A percentile compares a stretch with the other conserved stretches of the same genome.
phyloP scores from a whole-genome alignment of 2,797 vertebrate species.

The Microctenopoma steveboyesi region DNA sequence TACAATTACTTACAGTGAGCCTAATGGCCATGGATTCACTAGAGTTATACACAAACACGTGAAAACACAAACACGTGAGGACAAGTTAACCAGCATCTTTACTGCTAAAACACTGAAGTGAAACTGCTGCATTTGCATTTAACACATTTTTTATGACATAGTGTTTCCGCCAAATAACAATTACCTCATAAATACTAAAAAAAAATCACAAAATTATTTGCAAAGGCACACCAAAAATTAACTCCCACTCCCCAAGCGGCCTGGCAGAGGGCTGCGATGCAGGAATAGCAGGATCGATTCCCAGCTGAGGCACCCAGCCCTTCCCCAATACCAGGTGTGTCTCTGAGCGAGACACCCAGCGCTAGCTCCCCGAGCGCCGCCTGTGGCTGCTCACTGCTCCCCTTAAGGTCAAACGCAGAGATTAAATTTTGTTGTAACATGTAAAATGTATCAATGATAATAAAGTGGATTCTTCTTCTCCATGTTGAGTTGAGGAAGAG shows the following conservation, averaged over 20 bases:
- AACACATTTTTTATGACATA: conserved; percentile 3
- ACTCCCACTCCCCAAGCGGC: background rate
- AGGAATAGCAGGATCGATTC: too few species aligned
- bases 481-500: background rate
- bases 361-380: too few species aligned
- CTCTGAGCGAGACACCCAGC: too few species aligned
- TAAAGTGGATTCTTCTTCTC: too few species aligned
- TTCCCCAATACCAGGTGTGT: too few species aligned
- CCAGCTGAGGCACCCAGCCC: too few species aligned
- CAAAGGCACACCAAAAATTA: conserved; percentile 5
- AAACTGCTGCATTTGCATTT: conserved; percentile 51
- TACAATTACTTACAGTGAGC: background rate
- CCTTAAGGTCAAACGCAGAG: too few species aligned
- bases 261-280: too few species aligned
- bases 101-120: conserved; percentile 46
- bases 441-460: too few species aligned
- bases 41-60: background rate
- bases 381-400: too few species aligned
- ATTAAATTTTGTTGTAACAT: too few species aligned
- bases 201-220: background rate
- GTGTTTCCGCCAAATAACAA: conserved; percentile 17
- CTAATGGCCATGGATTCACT: background rate
- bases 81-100: conserved; percentile 7
- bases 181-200: conserved; percentile 42
- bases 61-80: conserved; percentile 28